Conservation (phyloP, 2,113 vertebrate genomes). For the Aldabrachelys gigantea region DNA sequence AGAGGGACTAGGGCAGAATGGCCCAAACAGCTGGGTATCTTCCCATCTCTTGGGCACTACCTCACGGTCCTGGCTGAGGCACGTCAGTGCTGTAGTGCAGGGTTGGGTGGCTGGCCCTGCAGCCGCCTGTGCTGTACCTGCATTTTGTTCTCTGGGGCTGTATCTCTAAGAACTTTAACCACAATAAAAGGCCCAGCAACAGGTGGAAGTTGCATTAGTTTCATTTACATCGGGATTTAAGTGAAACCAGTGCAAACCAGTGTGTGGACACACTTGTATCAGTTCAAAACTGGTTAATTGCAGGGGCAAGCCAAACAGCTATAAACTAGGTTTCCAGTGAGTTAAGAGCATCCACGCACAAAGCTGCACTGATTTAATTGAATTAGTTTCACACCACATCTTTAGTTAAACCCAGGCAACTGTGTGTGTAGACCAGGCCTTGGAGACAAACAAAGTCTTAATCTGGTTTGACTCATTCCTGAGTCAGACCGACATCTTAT, state of each 20-base stretch:
- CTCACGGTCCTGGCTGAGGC: background rate
- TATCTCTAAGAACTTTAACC: background rate
- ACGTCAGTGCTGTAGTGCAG: background rate
- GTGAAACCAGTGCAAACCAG: background rate
- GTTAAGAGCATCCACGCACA: background rate
- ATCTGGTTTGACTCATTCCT: background rate
- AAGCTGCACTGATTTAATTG: background rate
- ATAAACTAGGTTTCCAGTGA: background rate
- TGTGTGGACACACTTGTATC: background rate
- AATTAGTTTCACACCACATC: background rate
- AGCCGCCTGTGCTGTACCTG: background rate
- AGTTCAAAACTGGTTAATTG: background rate
- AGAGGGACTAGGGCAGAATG: background rate
- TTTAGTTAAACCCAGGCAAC: background rate
- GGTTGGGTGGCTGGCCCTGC: background rate
- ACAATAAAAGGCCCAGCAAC: background rate
- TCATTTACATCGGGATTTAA: background rate
- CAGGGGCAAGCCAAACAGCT: background rate
- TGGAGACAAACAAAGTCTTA: background rate
- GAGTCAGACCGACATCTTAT: background rate
- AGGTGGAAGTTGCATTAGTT: background rate
- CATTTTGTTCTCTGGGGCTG: background rate
- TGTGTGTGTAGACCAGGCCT: background rate
- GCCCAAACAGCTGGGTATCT: background rate
- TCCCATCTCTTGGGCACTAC: background rate